These are phyloP conservation scores for Andrena haemorrhoa DNA, from an alignment of 2,888 invertebrate genomes.

Conservation along the genomic window DNA sequence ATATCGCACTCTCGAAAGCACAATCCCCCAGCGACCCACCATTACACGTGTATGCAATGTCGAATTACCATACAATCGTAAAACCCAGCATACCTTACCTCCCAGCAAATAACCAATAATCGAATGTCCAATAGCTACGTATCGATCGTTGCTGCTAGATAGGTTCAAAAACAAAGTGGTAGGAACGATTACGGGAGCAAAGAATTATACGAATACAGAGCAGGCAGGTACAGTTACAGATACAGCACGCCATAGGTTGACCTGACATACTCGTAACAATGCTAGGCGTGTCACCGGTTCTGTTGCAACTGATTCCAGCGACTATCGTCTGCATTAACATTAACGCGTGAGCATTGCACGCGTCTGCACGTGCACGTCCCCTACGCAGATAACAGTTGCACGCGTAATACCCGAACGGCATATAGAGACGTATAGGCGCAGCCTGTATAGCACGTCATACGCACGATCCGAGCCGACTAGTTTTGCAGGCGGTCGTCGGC, in stretches of 20 bases:
- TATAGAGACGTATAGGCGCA: conserved; percentile 22
- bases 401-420: conserved; percentile 35
- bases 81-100: background rate
- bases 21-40: background rate
- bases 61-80: conserved; percentile 58
- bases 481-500: conserved; percentile 70
- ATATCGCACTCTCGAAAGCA: background rate
- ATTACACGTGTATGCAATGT: conserved; percentile 19
- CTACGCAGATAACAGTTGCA: conserved; percentile 28
- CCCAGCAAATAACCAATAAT: conserved; percentile 40
- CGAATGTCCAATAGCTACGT: conserved; percentile 17
- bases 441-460: conserved; percentile 23
- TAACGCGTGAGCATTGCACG: conserved; percentile 62
- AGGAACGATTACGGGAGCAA: conserved; percentile 25
- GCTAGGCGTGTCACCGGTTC: conserved; percentile 81
- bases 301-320: conserved; percentile 79
- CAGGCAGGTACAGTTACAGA: conserved; percentile 40
- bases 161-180: conserved; percentile 4
- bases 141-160: conserved; percentile 21
- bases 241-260: conserved; percentile 60
- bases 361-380: conserved; percentile 58
- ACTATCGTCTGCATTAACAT: conserved; percentile 56
- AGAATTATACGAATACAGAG: conserved; percentile 22
- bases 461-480: conserved; percentile 49
- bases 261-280: conserved; percentile 83